Percentiles rank a stretch among this genome's conserved stretches.
phyloP scores from a whole-genome alignment of 2,113 vertebrate genomes.

The Pogona vitticeps region DNA sequence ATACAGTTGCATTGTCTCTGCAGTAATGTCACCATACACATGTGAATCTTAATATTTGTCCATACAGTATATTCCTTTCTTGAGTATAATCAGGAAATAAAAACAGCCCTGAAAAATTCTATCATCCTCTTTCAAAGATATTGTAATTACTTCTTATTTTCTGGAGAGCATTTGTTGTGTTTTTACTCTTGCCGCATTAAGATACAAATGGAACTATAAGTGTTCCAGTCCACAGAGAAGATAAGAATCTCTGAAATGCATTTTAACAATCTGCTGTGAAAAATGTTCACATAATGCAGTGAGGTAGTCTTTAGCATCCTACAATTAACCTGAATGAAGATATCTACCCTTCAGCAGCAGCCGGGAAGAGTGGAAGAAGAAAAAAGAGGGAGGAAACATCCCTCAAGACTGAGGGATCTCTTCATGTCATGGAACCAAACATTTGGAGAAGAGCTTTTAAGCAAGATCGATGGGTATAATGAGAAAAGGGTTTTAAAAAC shows the following conservation, averaged over 20 bases:
- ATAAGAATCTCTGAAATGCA: constrained; percentile 29
- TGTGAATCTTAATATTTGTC: constrained; percentile 14
- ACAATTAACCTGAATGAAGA: constrained; percentile 61
- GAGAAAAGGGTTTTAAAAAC: constrained; percentile 66
- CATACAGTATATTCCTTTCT: not conserved
- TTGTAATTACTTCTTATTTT: constrained; percentile 32
- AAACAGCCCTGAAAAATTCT: not conserved
- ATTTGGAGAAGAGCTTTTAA: constrained; percentile 66
- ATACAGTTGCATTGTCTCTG: not conserved
- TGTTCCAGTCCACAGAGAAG: constrained; percentile 29
- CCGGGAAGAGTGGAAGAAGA: not conserved
- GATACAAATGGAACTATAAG: constrained; percentile 3
- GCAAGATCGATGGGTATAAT: constrained; percentile 62
- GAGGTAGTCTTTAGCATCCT: constrained; percentile 8
- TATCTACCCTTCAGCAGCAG: constrained; percentile 39
- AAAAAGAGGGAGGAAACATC: not conserved
- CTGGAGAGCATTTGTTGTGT: constrained; percentile 31
- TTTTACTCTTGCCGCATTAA: not conserved
- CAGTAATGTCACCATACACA: not conserved
- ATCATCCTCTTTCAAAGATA: not conserved
- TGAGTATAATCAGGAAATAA: not conserved
- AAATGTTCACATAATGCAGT: constrained; percentile 26
- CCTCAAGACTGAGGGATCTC: constrained; percentile 36
- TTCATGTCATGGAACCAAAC: constrained; percentile 53
- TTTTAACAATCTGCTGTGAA: not conserved